A percentile compares a stretch with the other conserved stretches of the same genome.
phyloP scores from a whole-genome alignment of 2,888 invertebrate genomes.

The Eilema griseolum region DNA sequence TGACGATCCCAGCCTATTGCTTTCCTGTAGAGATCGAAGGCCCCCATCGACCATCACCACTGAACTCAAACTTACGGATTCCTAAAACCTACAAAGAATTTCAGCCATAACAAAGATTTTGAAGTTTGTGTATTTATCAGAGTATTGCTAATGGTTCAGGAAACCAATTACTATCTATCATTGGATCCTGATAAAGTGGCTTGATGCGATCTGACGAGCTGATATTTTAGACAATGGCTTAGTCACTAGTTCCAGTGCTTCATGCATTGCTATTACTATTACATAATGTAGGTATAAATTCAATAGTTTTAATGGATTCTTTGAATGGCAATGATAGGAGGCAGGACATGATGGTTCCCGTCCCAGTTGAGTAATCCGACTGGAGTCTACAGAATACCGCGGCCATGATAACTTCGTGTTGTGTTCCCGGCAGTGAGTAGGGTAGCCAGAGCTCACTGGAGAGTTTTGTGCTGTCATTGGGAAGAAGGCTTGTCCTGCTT shows the following conservation, averaged over 20 bases:
- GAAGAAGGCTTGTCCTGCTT: too few relatives aligned
- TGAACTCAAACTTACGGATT: background rate
- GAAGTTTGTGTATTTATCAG: background rate
- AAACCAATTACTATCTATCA: constrained; percentile 4
- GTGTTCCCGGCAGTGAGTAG: too few relatives aligned
- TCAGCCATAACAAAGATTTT: background rate
- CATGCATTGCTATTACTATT: constrained; percentile 13
- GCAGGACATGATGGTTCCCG: too few relatives aligned
- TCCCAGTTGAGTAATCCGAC: too few relatives aligned
- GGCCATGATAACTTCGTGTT: too few relatives aligned
- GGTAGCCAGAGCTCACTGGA: too few relatives aligned
- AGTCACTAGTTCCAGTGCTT: constrained; percentile 25
- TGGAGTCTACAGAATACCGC: too few relatives aligned
- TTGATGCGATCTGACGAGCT: constrained; percentile 22
- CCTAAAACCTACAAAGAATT: background rate
- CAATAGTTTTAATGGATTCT: background rate
- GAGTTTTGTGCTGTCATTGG: too few relatives aligned
- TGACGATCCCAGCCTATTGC: too few relatives aligned
- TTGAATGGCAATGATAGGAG: too few relatives aligned
- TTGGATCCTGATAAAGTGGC: constrained; percentile 17
- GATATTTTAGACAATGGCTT: constrained; percentile 34
- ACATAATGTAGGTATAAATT: background rate
- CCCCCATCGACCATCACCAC: too few relatives aligned
- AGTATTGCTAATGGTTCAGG: background rate
- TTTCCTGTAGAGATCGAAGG: too few relatives aligned